A percentile compares a stretch with the other conserved stretches of the same genome.
Conservation (phyloP, 2,797 vertebrate species). For the Megalops cyprinoides region DNA sequence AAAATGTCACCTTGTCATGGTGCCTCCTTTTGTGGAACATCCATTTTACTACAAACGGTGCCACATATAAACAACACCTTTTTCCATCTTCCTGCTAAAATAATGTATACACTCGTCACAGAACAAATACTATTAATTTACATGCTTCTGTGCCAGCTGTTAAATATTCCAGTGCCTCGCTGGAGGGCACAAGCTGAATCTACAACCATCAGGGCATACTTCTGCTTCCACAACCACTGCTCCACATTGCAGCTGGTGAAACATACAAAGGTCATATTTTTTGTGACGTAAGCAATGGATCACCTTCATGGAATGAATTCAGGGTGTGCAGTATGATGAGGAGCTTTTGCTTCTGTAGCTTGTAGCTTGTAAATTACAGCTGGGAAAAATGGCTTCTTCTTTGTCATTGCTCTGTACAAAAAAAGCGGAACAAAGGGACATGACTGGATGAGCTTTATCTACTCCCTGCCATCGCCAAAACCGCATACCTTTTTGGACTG, state of each 20-base stretch:
- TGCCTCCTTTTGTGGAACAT: background rate
- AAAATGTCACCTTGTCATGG: background rate
- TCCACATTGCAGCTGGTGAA: no score
- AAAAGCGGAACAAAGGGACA: no score
- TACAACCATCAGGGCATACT: background rate
- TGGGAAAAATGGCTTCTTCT: no score
- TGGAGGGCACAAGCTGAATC: background rate
- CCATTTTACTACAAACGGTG: background rate
- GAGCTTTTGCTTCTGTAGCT: no score
- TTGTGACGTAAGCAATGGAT: no score
- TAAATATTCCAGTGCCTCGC: slow-evolving; percentile 1
- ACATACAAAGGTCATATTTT: no score
- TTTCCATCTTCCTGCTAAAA: background rate
- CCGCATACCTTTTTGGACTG: background rate
- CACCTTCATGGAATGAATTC: no score
- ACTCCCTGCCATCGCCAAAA: no score
- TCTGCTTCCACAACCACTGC: background rate
- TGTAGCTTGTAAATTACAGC: no score
- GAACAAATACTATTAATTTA: background rate
- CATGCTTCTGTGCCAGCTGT: background rate
- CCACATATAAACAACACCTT: background rate
- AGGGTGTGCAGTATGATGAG: no score
- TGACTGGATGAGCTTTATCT: no score
- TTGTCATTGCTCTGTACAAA: no score
- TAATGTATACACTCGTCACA: background rate